Base-by-base conservation (phyloP, 2,797 vertebrate species). In the Hozukius guyotensis region DNA sequence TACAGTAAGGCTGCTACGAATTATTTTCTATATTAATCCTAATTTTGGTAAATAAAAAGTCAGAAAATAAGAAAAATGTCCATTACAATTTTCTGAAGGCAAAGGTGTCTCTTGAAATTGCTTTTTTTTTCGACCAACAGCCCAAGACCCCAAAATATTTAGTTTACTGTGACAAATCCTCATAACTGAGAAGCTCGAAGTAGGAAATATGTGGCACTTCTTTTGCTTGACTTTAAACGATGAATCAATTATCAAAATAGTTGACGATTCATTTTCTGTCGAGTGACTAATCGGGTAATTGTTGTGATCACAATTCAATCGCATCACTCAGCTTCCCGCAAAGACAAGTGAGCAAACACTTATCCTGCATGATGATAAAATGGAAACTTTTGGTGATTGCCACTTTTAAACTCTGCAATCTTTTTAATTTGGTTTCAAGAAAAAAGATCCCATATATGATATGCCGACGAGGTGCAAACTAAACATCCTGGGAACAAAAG, bases 401-500 rank as follows among this genome's bases (percentile, higher is more conserved):
- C 31, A 11, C 29, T n/a, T 42, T 70, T 56, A 42, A 71, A 29
- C 11, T 46, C 8, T 20, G 4, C 31, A 62, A 16, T 25, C 34
- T 53, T 60, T 42, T 74, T 60, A 3, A 42, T 76, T 78, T 82
- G 29, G 8, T 62, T 71, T 70, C 4, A 34, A 70, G 16, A 18
- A 55, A 22, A 76, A 82, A 14, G 11, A 60, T 57, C 75, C 36
- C 14, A 38, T 55, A 36, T 79, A n/a, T 72, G 6, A 55, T 53
- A 52, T 55, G 56, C 24, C 52, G 57, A 77, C 64, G 67, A 83
- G 76, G 32, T 69, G 36, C 2, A 87, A 89, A 76, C 76, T 70
- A 85, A 89, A 89, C 88, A 91, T 93, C 91, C 91, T 91, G 91
- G 74, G 82, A 91, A 92, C 82, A 89, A 88, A 88, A 75, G 73